These are phyloP conservation scores for Brachyopa scutellaris DNA, from an alignment of 2,888 invertebrate genomes.

Conservation along the genomic window DNA sequence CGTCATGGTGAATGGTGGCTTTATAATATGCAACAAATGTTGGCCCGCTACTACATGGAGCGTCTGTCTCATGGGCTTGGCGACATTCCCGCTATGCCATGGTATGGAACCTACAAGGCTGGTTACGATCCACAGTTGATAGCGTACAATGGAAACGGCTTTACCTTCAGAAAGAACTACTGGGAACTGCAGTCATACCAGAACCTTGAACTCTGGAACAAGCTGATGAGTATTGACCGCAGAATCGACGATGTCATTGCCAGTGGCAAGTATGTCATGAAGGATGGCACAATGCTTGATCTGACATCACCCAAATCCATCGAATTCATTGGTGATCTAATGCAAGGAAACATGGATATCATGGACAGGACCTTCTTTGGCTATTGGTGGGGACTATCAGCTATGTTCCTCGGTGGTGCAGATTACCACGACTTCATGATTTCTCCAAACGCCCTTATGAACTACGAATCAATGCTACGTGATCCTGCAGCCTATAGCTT, in stretches of 20 bases:
- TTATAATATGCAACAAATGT: constrained; percentile 86
- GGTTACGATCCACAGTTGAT: constrained; percentile 86
- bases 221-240: constrained; percentile 78
- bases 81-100: constrained; percentile 84
- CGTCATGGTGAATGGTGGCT: constrained; percentile 86
- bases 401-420: constrained; percentile 76
- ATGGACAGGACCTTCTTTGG: constrained; percentile 77
- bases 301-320: constrained; percentile 81
- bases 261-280: constrained; percentile 80
- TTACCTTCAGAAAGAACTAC: constrained; percentile 85
- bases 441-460: constrained; percentile 85
- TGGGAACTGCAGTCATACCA: constrained; percentile 82
- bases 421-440: constrained; percentile 74
- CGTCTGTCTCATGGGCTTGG: constrained; percentile 86
- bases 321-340: constrained; percentile 83
- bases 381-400: constrained; percentile 77
- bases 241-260: constrained; percentile 83
- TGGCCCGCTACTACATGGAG: constrained; percentile 88
- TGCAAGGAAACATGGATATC: constrained; percentile 83
- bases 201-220: constrained; percentile 77
- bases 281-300: constrained; percentile 76
- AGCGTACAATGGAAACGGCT: constrained; percentile 86
- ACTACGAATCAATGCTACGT: constrained; percentile 86
- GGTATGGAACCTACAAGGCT: constrained; percentile 83
- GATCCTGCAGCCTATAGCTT: constrained; percentile 89